phyloP scores from a whole-genome alignment of 2,888 invertebrate species.

The Mythimna lalbum region DNA sequence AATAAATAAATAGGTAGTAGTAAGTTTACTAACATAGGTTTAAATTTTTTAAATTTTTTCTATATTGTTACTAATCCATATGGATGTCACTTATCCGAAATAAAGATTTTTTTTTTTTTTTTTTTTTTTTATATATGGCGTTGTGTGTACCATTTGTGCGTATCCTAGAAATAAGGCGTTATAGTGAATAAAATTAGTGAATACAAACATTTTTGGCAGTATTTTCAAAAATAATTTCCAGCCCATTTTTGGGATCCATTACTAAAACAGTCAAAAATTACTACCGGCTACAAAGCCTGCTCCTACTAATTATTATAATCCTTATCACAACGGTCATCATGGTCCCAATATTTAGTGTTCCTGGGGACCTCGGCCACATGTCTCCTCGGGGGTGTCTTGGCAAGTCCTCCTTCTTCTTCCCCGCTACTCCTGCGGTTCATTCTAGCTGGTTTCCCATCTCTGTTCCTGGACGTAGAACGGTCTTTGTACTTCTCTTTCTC shows the following conservation, averaged over 20 bases:
- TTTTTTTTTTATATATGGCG: too few species aligned
- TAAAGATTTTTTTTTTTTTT: too few species aligned
- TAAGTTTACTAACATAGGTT: too few species aligned
- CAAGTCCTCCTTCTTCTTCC: constrained; percentile 64
- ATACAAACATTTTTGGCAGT: background rate
- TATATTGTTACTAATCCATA: too few species aligned
- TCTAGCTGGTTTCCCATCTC: constrained; percentile 68
- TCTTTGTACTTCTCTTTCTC: constrained; percentile 72
- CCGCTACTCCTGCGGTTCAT: constrained; percentile 77
- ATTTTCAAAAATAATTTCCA: background rate
- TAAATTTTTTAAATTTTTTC: too few species aligned
- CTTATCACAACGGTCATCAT: constrained; percentile 86
- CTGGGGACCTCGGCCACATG: constrained; percentile 85
- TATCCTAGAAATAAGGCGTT: background rate
- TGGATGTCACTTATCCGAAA: too few species aligned
- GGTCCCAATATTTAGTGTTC: constrained; percentile 87
- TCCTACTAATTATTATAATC: constrained; percentile 86
- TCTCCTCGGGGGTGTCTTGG: constrained; percentile 74
- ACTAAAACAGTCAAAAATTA: background rate
- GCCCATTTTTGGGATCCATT: background rate
- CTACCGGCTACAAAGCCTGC: constrained; percentile 12
- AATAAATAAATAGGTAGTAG: too few species aligned
- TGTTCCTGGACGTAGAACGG: constrained; percentile 65
- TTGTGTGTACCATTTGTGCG: background rate
- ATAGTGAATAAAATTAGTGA: constrained; percentile 22